Base-by-base conservation (phyloP, 2,113 vertebrate genomes). In the Dascyllus trimaculatus region DNA sequence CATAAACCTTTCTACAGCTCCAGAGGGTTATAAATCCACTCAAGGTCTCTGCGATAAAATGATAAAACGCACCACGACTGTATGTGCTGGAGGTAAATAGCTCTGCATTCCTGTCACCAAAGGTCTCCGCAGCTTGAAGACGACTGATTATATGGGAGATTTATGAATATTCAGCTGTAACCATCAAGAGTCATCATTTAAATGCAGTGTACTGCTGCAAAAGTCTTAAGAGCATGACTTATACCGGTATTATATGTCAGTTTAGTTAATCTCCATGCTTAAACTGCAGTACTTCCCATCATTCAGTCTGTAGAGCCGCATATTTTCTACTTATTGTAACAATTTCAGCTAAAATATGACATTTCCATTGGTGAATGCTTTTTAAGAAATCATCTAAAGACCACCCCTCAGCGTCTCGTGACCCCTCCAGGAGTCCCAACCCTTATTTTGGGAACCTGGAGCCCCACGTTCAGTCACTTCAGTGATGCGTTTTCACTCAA, bases 1-100 rank as follows among this genome's bases (percentile, higher is more conserved):
- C 48, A 84, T 40, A 71, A 74, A 71, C 15, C 25, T 26, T 22
- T 60, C 64, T 6, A 52, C n/a, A 61, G 22, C 38, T 59, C 24
- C 35, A 5, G 2, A 25, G 60, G 24, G 66, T 60, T 9, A n/a
- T 25, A 14, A 79, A 82, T 22, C 10, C 35, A 24, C 13, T 80
- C 60, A 84, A 62, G 71, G 63, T 54, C 54, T 72, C 65, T 0
- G 11, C 5, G 22, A 79, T 40, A 56, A 57, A 78, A 21, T 0
- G 19, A 45, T 24, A 2, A 70, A 43, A 32, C 5, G 8, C 48
- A 51, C 18, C 5, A 62, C 57, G 2, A 35, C 4, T 26, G n/a
- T 11, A 53, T 32, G 51, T 21, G 1, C 25, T 11, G 48, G 8
- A 49, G 35, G 32, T 3, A n/a, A 5, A 3, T 14, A 25, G 26